Percentiles rank a stretch among this genome's conserved stretches.
These are phyloP conservation scores for Crax fasciolata DNA, from an alignment of 2,797 vertebrate species.

Conservation along the genomic window DNA sequence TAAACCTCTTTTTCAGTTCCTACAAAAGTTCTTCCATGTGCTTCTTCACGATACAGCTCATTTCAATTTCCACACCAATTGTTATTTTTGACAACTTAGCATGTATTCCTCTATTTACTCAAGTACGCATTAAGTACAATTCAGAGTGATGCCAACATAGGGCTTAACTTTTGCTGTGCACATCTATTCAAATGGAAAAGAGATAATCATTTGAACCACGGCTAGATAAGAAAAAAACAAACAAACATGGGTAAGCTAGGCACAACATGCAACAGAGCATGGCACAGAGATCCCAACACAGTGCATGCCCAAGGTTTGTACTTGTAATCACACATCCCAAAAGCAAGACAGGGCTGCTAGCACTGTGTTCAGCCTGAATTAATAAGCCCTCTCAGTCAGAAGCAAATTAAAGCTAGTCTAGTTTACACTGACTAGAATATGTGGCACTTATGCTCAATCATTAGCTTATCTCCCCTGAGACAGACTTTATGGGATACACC, in stretches of 20 bases:
- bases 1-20: background rate
- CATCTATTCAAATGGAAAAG: background rate
- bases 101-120: background rate
- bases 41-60: background rate
- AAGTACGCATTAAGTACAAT: background rate
- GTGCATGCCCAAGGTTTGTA: background rate
- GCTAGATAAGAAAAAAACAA: background rate
- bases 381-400: background rate
- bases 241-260: background rate
- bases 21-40: background rate
- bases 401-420: background rate
- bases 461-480: background rate
- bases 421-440: background rate
- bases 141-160: background rate
- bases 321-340: rapidly evolving
- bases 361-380: background rate
- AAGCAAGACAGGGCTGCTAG: background rate
- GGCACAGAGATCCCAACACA: rapidly evolving
- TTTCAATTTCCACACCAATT: background rate
- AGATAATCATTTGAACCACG: background rate
- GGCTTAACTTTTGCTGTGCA: background rate
- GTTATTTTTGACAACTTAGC: background rate
- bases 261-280: rapidly evolving
- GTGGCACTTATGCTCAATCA: background rate
- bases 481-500: background rate